These are phyloP conservation scores for Watsonalla binaria DNA, from an alignment of 2,888 invertebrate genomes.

Conservation along the genomic window DNA sequence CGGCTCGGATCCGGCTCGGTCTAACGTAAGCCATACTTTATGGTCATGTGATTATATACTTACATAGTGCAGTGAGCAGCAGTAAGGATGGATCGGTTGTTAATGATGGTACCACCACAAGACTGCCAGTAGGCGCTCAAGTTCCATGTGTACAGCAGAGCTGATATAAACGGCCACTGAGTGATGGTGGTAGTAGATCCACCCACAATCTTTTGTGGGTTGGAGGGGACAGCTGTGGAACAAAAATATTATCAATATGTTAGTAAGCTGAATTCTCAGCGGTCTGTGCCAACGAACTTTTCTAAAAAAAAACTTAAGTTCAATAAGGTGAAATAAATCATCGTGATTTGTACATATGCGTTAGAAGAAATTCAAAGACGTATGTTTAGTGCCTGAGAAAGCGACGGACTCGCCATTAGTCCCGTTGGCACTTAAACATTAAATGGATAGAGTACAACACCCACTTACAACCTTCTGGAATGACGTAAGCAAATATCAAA, in stretches of 20 bases:
- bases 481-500: too few relatives aligned
- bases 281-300: background rate
- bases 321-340: too few relatives aligned
- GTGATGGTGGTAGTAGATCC: constrained; percentile 24
- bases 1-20: too few relatives aligned
- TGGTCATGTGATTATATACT: background rate
- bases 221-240: constrained; percentile 22
- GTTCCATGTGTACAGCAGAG: constrained; percentile 11
- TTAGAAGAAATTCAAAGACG: too few relatives aligned
- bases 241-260: background rate
- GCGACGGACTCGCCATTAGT: too few relatives aligned
- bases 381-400: too few relatives aligned
- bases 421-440: too few relatives aligned
- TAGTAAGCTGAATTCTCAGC: background rate
- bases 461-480: too few relatives aligned
- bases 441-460: too few relatives aligned
- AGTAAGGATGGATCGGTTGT: constrained; percentile 22
- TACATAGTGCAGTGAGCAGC: constrained; percentile 24
- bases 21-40: too few relatives aligned
- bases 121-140: constrained; percentile 14
- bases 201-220: constrained; percentile 31
- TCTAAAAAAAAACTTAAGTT: background rate
- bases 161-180: constrained; percentile 12
- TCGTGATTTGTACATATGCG: too few relatives aligned
- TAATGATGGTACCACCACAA: constrained; percentile 30